These are phyloP conservation scores for Falco cherrug DNA, from an alignment of 2,797 vertebrate genomes.

Conservation along the genomic window DNA sequence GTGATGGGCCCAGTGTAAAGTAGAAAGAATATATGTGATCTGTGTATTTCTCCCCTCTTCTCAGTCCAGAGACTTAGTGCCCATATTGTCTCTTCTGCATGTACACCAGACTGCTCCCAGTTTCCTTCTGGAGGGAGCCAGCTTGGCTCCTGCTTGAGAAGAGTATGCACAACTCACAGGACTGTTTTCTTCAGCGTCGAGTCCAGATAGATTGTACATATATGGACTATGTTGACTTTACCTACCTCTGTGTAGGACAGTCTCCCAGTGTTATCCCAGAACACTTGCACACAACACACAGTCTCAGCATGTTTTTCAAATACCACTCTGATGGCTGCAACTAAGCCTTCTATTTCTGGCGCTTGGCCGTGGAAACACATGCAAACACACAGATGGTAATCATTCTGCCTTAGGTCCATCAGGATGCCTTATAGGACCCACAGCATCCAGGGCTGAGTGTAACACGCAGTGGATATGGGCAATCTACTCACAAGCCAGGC, in stretches of 20 bases:
- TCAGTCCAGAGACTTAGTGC: background rate
- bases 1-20: background rate
- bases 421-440: background rate
- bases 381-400: background rate
- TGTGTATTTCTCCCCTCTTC: background rate
- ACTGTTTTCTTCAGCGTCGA: rapidly evolving
- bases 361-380: background rate
- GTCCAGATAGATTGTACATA: background rate
- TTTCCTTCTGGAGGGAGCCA: background rate
- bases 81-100: background rate
- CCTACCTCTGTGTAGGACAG: background rate
- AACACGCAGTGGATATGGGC: background rate
- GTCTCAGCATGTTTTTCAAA: background rate
- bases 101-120: background rate
- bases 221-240: background rate
- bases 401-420: background rate
- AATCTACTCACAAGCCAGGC: background rate
- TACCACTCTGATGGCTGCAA: background rate
- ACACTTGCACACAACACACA: background rate
- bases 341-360: background rate
- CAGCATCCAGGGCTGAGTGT: background rate
- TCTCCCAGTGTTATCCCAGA: background rate
- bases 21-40: background rate
- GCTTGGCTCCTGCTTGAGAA: background rate
- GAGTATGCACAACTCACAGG: background rate